Conservation (phyloP, 2,113 vertebrate genomes). For the Nettapus auritus region DNA sequence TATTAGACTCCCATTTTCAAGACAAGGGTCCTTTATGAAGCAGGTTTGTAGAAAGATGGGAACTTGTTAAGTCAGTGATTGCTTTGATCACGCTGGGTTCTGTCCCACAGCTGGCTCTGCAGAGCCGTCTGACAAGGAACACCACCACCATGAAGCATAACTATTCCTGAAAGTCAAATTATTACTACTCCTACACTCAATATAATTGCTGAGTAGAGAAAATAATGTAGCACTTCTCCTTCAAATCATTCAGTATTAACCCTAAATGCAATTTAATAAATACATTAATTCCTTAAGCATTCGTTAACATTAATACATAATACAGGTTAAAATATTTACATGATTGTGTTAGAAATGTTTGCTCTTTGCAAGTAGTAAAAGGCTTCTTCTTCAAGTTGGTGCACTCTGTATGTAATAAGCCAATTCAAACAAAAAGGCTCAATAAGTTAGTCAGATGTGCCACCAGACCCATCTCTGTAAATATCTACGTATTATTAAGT, state of each 20-base stretch:
- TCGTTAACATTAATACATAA: background rate
- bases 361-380: background rate
- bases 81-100: background rate
- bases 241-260: background rate
- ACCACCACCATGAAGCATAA: background rate
- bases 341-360: background rate
- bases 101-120: background rate
- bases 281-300: background rate
- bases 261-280: background rate
- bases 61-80: background rate
- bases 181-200: background rate
- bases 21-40: background rate
- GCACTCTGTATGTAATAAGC: background rate
- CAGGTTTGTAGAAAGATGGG: background rate
- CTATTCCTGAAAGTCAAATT: background rate
- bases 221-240: background rate
- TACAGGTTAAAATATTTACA: background rate
- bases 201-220: background rate
- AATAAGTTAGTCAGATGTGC: background rate
- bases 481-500: background rate
- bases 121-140: background rate
- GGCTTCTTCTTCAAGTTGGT: background rate
- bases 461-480: background rate
- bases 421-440: background rate
- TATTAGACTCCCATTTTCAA: background rate